Percentiles rank a stretch among this genome's conserved stretches.
Evolutionary conservation across 2,113 vertebrate genomes (phyloP).

Genomic region (Embiotoca jacksoni): DNA sequence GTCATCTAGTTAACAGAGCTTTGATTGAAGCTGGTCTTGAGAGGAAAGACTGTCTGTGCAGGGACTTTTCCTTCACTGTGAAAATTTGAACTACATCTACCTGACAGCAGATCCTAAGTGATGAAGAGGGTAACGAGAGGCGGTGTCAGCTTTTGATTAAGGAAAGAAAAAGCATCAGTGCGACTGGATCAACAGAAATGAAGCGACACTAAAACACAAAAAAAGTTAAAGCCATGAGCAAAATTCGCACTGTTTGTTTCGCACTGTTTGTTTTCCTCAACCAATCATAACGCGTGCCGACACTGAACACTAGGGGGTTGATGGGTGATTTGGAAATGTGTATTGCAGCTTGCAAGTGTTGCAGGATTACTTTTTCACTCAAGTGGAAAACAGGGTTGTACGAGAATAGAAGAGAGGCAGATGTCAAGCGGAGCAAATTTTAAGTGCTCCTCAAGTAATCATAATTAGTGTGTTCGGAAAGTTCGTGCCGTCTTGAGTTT

Average conservation of each 20-base stretch:
- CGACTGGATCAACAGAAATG: background rate
- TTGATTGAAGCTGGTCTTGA: constrained; percentile 6
- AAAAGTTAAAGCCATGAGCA: constrained; percentile 19
- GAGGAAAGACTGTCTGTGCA: background rate
- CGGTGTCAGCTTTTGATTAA: constrained; percentile 15
- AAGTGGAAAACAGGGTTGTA: background rate
- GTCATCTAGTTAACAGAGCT: background rate
- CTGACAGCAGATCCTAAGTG: background rate
- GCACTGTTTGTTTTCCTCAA: constrained; percentile 24
- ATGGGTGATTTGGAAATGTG: constrained; percentile 26
- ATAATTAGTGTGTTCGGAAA: background rate
- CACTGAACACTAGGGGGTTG: constrained; percentile 15
- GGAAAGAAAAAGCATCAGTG: background rate
- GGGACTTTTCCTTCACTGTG: background rate
- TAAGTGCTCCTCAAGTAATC: constrained; percentile 3
- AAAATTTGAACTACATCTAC: constrained; percentile 9
- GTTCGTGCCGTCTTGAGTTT: background rate
- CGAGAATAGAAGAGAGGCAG: background rate
- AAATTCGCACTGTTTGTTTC: constrained; percentile 20
- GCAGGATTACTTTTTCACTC: constrained; percentile 19
- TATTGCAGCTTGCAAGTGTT: background rate
- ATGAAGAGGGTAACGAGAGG: background rate
- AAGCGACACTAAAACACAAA: background rate
- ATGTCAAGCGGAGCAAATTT: constrained; percentile 9
- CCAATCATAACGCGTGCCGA: background rate